These are phyloP conservation scores for Arctia plantaginis DNA, from an alignment of 2,888 invertebrate species.

Conservation along the genomic window DNA sequence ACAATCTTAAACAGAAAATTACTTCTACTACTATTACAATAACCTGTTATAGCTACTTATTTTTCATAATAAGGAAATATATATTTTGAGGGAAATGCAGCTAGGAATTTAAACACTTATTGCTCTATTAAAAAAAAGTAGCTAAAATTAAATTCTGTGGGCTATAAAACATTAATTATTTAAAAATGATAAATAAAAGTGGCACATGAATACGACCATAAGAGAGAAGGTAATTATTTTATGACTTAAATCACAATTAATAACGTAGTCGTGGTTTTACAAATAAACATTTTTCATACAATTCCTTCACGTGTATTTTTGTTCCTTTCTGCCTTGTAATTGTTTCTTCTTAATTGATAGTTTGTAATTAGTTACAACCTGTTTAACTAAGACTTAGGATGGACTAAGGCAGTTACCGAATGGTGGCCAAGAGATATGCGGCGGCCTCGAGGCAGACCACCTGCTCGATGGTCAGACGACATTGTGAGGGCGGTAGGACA, in stretches of 20 bases:
- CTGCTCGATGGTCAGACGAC: too few species aligned
- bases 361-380: too few species aligned
- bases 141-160: neutral
- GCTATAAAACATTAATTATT: too few species aligned
- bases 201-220: neutral
- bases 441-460: too few species aligned
- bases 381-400: too few species aligned
- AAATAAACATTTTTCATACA: neutral
- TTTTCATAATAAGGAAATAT: neutral
- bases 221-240: neutral
- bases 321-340: neutral
- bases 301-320: neutral
- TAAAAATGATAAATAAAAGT: too few species aligned
- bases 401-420: too few species aligned
- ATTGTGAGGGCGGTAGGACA: too few species aligned
- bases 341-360: neutral
- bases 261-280: neutral
- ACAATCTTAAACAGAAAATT: neutral
- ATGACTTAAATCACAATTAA: too few species aligned
- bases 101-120: slow-evolving; percentile 28
- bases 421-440: too few species aligned
- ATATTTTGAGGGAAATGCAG: slow-evolving; percentile 8
- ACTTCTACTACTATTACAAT: neutral
- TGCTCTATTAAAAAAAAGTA: slow-evolving; percentile 27
- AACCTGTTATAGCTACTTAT: neutral